phyloP scores from a whole-genome alignment of 2,888 invertebrate genomes.

The Dryocosmus kuriphilus region DNA sequence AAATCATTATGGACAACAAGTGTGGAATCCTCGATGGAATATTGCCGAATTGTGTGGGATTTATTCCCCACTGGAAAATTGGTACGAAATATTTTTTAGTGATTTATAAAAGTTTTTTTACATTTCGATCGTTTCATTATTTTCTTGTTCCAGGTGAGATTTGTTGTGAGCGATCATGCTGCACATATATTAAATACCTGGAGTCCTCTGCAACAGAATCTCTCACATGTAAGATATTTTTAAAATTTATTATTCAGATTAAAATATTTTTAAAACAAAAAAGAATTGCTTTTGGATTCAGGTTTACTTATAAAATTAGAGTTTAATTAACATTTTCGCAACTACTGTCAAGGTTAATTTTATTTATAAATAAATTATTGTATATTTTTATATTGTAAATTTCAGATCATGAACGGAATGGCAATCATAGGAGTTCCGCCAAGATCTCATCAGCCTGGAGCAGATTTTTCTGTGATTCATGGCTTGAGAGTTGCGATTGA shows the following conservation, averaged over 20 bases:
- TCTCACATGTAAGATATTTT: slow-evolving; percentile 86
- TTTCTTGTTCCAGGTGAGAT: slow-evolving; percentile 83
- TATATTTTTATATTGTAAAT: slow-evolving; percentile 44
- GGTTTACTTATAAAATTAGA: not conserved
- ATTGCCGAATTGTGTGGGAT: slow-evolving; percentile 98
- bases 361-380: not conserved
- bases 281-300: not conserved
- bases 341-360: too few species aligned
- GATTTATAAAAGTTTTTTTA: not conserved
- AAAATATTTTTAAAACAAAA: not conserved
- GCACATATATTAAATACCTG: slow-evolving; percentile 92
- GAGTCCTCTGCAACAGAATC: slow-evolving; percentile 90
- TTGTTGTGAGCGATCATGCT: slow-evolving; percentile 92
- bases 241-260: not conserved
- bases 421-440: slow-evolving; percentile 90
- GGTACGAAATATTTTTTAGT: slow-evolving; percentile 78
- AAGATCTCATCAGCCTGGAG: slow-evolving; percentile 80
- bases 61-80: slow-evolving; percentile 94
- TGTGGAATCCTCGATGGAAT: slow-evolving; percentile 96
- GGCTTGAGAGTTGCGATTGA: slow-evolving; percentile 93
- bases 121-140: not conserved
- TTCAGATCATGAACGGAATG: slow-evolving; percentile 89
- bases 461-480: slow-evolving; percentile 87
- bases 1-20: slow-evolving; percentile 98
- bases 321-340: too few species aligned